A percentile compares a stretch with the other conserved stretches of the same genome.
These are phyloP conservation scores for Macrophya alboannulata DNA, from an alignment of 2,888 invertebrate genomes.

Conservation along the genomic window DNA sequence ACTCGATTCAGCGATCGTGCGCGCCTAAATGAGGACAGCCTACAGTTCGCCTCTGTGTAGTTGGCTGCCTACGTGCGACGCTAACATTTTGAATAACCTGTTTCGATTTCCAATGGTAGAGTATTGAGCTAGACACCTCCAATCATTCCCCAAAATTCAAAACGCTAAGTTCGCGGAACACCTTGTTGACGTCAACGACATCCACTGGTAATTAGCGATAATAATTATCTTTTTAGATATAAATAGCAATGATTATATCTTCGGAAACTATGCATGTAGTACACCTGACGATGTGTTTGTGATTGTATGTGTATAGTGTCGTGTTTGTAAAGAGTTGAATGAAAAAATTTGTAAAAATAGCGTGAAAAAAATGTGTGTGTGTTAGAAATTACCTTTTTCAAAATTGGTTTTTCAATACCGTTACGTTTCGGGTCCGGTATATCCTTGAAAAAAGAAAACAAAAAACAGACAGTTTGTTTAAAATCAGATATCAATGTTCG, in stretches of 20 bases:
- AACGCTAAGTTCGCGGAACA: no score
- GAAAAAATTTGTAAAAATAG: not conserved
- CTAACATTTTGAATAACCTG: no score
- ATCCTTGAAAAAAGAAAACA: conserved; percentile 71
- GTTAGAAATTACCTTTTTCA: conserved; percentile 72
- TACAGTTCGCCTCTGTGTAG: no score
- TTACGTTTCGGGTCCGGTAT: conserved; percentile 75
- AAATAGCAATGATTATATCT: not conserved
- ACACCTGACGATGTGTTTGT: not conserved
- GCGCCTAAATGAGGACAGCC: no score
- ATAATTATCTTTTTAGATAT: not conserved
- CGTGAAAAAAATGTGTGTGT: conserved; percentile 21
- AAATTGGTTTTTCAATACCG: conserved; percentile 76
- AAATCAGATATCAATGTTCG: not conserved
- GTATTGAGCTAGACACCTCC: no score
- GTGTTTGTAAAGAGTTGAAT: not conserved
- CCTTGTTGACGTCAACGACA: no score
- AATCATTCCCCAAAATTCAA: no score
- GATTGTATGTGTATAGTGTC: not conserved
- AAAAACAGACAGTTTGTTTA: conserved; percentile 38
- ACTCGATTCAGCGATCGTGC: no score
- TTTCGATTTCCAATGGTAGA: no score
- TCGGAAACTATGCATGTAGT: not conserved
- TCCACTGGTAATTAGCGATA: not conserved
- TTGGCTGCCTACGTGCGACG: no score